Percentiles rank a stretch among this genome's conserved stretches.
Evolutionary conservation across 2,797 vertebrate genomes (phyloP).

Genomic region (Podargus strigoides): DNA sequence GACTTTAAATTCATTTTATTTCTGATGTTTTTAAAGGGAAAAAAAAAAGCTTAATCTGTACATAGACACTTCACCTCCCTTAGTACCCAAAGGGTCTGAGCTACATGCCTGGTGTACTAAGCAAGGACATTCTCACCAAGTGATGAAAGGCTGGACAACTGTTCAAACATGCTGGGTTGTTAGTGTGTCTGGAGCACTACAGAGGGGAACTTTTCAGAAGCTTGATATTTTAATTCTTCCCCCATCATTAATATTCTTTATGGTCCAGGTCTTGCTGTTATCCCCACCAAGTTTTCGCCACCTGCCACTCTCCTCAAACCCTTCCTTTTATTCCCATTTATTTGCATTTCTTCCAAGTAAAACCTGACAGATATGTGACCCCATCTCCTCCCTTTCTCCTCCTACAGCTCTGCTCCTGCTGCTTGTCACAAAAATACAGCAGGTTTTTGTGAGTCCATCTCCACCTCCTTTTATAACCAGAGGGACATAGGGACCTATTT

Average conservation of each 20-base stretch:
- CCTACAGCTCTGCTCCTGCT: neutral
- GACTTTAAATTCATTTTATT: slow-evolving; percentile 34
- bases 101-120: neutral
- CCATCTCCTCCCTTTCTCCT: neutral
- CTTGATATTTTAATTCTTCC: neutral
- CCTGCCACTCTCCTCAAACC: neutral
- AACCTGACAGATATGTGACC: neutral
- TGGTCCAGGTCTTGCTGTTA: neutral
- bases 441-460: neutral
- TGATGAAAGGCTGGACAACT: neutral
- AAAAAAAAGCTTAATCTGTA: neutral
- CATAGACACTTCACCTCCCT: neutral
- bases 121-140: neutral
- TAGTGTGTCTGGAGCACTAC: neutral
- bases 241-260: neutral
- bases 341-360: neutral
- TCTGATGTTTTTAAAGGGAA: neutral
- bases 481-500: neutral
- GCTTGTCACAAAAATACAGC: neutral
- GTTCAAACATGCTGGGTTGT: neutral
- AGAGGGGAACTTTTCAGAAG: neutral
- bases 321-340: neutral
- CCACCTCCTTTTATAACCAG: neutral
- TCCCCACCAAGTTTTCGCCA: neutral
- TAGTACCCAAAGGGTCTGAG: neutral